Conservation (phyloP, 2,113 vertebrate genomes). For the Zapornia atra region DNA sequence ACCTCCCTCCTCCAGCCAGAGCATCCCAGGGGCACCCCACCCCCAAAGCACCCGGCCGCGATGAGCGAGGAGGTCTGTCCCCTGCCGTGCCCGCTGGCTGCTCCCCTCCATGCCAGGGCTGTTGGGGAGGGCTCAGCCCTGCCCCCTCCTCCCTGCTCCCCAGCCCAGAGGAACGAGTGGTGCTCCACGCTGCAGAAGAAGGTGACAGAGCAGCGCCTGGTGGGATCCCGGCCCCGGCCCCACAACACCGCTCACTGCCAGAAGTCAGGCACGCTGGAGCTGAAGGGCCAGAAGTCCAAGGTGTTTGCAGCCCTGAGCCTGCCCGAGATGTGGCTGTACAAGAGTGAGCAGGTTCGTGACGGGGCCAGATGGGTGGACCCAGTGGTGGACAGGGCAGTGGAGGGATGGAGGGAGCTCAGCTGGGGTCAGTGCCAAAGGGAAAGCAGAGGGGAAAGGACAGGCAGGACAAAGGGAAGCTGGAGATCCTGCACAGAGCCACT, state of each 20-base stretch:
- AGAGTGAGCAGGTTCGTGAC: slow-evolving; percentile 90
- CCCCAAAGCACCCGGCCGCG: accelerated
- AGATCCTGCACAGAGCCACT: background rate
- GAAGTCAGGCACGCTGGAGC: slow-evolving; percentile 85
- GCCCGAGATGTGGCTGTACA: slow-evolving; percentile 94
- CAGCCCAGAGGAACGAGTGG: slow-evolving; percentile 88
- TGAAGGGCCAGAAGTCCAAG: slow-evolving; percentile 93
- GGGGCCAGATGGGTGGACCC: background rate
- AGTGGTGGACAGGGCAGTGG: accelerated
- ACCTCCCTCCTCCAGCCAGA: background rate
- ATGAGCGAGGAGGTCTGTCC: background rate
- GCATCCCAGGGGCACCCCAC: accelerated
- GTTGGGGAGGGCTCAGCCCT: background rate
- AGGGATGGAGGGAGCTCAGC: background rate
- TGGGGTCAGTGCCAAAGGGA: background rate
- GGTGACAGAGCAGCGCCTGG: slow-evolving; percentile 83
- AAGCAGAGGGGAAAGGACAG: background rate
- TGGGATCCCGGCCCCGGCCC: slow-evolving; percentile 71
- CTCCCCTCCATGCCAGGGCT: background rate
- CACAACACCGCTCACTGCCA: slow-evolving; percentile 80
- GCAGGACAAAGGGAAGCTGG: background rate
- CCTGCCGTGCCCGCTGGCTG: background rate
- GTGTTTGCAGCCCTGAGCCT: slow-evolving; percentile 87
- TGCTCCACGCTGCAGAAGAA: slow-evolving; percentile 87
- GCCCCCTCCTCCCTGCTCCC: background rate